Percentiles rank a stretch among this genome's conserved stretches.
phyloP scores from a whole-genome alignment of 2,888 invertebrate species.

The Tanypteryx hageni region DNA sequence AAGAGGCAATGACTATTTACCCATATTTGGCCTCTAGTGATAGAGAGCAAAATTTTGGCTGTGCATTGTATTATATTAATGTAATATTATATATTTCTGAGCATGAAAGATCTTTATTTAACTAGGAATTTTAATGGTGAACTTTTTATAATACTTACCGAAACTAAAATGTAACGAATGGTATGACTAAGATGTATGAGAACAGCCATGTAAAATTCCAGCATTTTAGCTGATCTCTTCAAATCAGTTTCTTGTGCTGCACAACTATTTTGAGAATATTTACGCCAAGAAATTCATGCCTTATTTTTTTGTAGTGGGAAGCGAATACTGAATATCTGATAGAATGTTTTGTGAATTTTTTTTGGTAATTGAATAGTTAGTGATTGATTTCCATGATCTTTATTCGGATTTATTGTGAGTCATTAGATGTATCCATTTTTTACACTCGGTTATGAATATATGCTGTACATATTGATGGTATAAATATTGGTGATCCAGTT shows the following conservation, averaged over 20 bases:
- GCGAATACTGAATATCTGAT: neutral
- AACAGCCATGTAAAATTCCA: neutral
- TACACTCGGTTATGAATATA: neutral
- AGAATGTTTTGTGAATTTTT: neutral
- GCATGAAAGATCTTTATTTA: neutral
- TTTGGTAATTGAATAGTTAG: neutral
- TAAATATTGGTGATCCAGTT: neutral
- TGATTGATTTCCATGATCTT: neutral
- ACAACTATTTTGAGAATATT: conserved; percentile 42
- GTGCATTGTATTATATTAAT: conserved; percentile 39
- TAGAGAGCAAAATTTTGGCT: conserved; percentile 14
- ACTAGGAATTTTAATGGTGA: neutral
- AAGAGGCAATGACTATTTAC: too few relatives aligned
- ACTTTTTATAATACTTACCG: neutral
- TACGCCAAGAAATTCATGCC: neutral
- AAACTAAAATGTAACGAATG: neutral
- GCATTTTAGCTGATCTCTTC: neutral
- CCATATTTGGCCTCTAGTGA: neutral
- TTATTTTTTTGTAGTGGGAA: neutral
- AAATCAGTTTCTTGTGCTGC: conserved; percentile 23
- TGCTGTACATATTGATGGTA: neutral
- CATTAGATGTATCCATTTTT: neutral
- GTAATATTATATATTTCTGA: neutral
- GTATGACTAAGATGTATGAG: neutral
- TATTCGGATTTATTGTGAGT: neutral